Conservation (phyloP, 2,797 vertebrate genomes). For the Muraenolepis orangiensis region DNA sequence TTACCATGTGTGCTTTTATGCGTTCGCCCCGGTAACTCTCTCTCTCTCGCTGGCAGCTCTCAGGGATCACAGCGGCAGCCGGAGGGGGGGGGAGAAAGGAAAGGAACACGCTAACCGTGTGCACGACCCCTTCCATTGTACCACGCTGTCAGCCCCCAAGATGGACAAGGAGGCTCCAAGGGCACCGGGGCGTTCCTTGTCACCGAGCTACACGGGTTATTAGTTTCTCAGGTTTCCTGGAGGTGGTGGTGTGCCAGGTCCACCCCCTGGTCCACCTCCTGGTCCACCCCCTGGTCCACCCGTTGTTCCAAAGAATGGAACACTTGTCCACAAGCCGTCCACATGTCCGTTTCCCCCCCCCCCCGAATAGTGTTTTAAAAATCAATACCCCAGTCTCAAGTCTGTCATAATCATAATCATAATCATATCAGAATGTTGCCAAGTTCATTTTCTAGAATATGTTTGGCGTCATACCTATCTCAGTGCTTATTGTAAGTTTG, state of each 20-base stretch:
- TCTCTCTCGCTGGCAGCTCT: too few relatives aligned
- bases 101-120: conserved; percentile 69
- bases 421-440: neutral
- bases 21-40: conserved; percentile 34
- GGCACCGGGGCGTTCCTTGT: conserved; percentile 35
- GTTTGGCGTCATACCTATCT: neutral
- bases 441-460: neutral
- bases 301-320: too few relatives aligned
- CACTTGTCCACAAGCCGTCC: too few relatives aligned
- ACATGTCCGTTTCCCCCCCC: too few relatives aligned
- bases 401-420: neutral
- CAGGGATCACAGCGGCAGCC: conserved; percentile 49
- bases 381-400: neutral
- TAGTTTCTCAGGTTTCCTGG: conserved; percentile 54
- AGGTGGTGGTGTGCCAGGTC: conserved; percentile 26
- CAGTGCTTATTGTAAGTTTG: neutral
- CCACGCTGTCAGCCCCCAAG: conserved; percentile 40
- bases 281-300: too few relatives aligned
- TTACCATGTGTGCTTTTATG: conserved; percentile 62
- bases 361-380: neutral
- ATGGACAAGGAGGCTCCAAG: conserved; percentile 50
- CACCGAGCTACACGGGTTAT: conserved; percentile 35
- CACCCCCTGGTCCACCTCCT: neutral
- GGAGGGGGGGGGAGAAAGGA: conserved; percentile 21
- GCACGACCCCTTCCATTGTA: conserved; percentile 35